Percentiles rank a stretch among this genome's conserved stretches.
These are phyloP conservation scores for Cassiopea xamachana DNA, from an alignment of 30 jellyfish, hydroid and myxozoan genomes.

Conservation along the genomic window DNA sequence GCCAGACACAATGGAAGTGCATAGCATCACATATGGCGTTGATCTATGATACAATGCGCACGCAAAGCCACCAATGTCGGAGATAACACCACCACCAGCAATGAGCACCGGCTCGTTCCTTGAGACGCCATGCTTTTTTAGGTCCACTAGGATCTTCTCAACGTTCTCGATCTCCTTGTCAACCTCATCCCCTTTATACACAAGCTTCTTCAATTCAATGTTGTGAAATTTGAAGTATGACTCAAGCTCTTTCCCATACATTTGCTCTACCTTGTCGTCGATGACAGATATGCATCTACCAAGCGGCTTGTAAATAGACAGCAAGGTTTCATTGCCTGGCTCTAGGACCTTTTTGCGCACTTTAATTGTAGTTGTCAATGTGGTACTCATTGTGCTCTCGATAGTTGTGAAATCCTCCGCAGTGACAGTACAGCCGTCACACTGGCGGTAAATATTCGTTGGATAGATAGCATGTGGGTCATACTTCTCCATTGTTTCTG, in stretches of 20 bases:
- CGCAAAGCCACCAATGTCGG: constrained; percentile 76
- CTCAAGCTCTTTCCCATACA: constrained; percentile 32
- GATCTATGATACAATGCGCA: constrained; percentile 64
- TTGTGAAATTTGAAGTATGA: constrained; percentile 30
- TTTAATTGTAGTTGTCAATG: constrained; percentile 52
- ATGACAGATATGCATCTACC: constrained; percentile 65
- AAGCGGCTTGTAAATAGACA: constrained; percentile 55
- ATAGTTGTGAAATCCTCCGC: constrained; percentile 42
- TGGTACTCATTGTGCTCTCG: constrained; percentile 57
- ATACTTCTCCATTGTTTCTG: constrained; percentile 19
- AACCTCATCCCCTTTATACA: constrained; percentile 65
- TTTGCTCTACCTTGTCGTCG: constrained; percentile 44
- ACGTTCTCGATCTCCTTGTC: constrained; percentile 67
- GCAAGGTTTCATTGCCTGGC: constrained; percentile 18
- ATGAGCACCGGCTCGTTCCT: constrained; percentile 69
- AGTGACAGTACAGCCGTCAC: constrained; percentile 60
- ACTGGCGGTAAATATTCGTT: constrained; percentile 65
- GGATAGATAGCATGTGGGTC: constrained; percentile 75
- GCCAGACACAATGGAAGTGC: constrained; percentile 70
- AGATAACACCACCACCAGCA: constrained; percentile 67
- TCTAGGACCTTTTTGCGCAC: constrained; percentile 56
- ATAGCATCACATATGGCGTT: constrained; percentile 74
- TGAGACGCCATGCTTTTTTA: constrained; percentile 68
- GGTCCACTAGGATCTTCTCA: constrained; percentile 51
- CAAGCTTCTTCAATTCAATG: constrained; percentile 24